A percentile compares a stretch with the other conserved stretches of the same genome.
Conservation (phyloP, 1,140 invertebrate genomes). For the Paraescarpia echinospica region DNA sequence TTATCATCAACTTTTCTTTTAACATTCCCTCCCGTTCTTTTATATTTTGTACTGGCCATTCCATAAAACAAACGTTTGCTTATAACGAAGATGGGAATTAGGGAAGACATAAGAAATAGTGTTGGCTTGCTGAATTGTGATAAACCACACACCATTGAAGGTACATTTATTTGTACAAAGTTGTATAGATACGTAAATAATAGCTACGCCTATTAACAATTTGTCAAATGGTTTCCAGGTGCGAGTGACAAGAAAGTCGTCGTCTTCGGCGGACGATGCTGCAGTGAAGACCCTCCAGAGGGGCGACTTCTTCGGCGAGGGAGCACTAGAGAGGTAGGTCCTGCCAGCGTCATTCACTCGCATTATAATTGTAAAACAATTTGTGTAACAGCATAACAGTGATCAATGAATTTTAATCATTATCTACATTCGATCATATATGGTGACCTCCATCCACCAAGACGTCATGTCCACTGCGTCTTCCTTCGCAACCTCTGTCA, state of each 20-base stretch:
- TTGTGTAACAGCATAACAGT: too few relatives aligned
- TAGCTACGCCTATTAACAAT: not conserved
- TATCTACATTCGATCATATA: too few relatives aligned
- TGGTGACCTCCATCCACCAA: too few relatives aligned
- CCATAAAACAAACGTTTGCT: not conserved
- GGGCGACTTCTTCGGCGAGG: slow-evolving; percentile 97
- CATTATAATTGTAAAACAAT: not conserved
- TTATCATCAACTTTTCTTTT: too few relatives aligned
- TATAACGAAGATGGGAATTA: not conserved
- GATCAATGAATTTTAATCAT: too few relatives aligned
- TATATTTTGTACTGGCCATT: too few relatives aligned
- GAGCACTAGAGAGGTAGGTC: slow-evolving; percentile 88
- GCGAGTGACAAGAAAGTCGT: slow-evolving; percentile 87
- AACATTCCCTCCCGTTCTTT: too few relatives aligned
- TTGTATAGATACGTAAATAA: not conserved
- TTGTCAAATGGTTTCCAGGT: slow-evolving; percentile 54
- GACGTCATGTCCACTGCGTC: too few relatives aligned
- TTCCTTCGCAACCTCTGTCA: too few relatives aligned
- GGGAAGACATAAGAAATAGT: not conserved
- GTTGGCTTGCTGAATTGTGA: not conserved
- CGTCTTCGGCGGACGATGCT: slow-evolving; percentile 72
- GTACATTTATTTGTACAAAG: not conserved
- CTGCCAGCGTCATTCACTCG: not conserved
- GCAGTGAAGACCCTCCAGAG: slow-evolving; percentile 84
- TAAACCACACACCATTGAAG: not conserved